Conservation (phyloP, 2,888 invertebrate species). For the Polydrusus cervinus region DNA sequence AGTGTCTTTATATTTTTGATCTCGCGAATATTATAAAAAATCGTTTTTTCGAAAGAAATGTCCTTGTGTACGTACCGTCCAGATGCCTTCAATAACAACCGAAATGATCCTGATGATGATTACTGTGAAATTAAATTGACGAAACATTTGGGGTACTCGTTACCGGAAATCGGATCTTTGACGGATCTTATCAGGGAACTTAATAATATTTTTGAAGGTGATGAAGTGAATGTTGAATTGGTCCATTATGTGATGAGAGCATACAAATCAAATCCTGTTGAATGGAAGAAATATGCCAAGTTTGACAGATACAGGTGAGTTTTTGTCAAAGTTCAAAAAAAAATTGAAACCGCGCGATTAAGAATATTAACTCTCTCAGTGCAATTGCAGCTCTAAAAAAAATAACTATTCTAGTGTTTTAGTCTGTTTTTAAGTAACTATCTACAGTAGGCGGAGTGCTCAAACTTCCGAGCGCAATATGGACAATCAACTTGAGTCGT, state of each 20-base stretch:
- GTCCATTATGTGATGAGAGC: slow-evolving; percentile 85
- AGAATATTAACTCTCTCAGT: no score
- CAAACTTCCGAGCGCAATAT: no score
- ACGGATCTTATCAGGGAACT: slow-evolving; percentile 80
- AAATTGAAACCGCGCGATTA: no score
- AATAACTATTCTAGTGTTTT: no score
- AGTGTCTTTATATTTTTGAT: slow-evolving; percentile 5
- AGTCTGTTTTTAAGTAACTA: no score
- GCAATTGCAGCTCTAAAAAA: no score
- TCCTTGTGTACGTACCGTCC: slow-evolving; percentile 52
- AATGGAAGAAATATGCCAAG: slow-evolving; percentile 96
- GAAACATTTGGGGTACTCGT: slow-evolving; percentile 61
- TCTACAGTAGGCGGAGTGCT: no score
- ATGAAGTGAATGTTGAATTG: slow-evolving; percentile 92
- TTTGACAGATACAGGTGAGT: slow-evolving; percentile 91
- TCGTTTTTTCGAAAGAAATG: slow-evolving; percentile 46
- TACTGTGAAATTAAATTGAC: slow-evolving; percentile 61
- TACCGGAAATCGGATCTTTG: slow-evolving; percentile 71
- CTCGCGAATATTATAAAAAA: not conserved
- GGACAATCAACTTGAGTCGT: no score
- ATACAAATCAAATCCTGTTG: slow-evolving; percentile 91
- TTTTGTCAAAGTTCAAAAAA: not conserved
- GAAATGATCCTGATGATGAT: slow-evolving; percentile 53
- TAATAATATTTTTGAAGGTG: slow-evolving; percentile 83
- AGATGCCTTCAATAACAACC: slow-evolving; percentile 32